A percentile compares a stretch with the other conserved stretches of the same genome.
These are phyloP conservation scores for Coregonus suidteri DNA, from an alignment of 2,797 vertebrate species.

Conservation along the genomic window DNA sequence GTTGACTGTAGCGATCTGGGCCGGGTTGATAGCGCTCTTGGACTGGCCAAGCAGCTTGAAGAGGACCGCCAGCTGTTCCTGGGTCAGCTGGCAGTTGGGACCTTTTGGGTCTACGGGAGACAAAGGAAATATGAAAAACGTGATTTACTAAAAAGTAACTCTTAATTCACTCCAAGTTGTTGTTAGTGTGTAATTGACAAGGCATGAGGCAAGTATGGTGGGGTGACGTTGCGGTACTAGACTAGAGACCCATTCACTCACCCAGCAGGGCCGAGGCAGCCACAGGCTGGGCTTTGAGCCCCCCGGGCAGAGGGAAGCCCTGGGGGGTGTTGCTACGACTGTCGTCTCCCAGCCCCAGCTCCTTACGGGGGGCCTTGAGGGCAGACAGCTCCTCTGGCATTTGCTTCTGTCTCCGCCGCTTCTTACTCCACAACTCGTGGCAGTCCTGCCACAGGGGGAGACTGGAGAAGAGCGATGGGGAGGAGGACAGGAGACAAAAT, in stretches of 20 bases:
- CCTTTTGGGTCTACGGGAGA: slow-evolving; percentile 81
- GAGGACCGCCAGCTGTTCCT: slow-evolving; percentile 93
- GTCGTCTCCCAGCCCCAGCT: slow-evolving; percentile 88
- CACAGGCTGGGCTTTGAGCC: slow-evolving; percentile 82
- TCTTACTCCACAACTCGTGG: slow-evolving; percentile 99
- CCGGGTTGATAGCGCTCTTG: slow-evolving; percentile 83
- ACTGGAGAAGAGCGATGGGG: slow-evolving; percentile 62
- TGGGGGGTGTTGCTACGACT: slow-evolving; percentile 96
- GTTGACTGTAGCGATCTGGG: slow-evolving; percentile 92
- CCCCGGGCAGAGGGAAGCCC: slow-evolving; percentile 82
- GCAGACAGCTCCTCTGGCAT: slow-evolving; percentile 88
- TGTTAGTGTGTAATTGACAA: neutral
- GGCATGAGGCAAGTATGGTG: neutral
- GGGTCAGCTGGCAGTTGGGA: slow-evolving; percentile 89
- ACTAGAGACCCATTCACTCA: slow-evolving; percentile 65
- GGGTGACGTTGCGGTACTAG: neutral
- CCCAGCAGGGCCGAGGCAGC: slow-evolving; percentile 82
- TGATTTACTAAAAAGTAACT: neutral
- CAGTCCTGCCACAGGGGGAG: slow-evolving; percentile 99
- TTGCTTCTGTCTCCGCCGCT: slow-evolving; percentile 95
- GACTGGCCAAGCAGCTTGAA: slow-evolving; percentile 90
- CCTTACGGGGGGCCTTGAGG: slow-evolving; percentile 91
- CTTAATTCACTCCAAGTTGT: neutral
- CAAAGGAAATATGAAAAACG: neutral
- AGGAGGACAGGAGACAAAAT: neutral